Evolutionary conservation across 53 echinoderm and acorn worm genomes (phyloP), one percentile per base, ranked within the genome.

Genomic region (Actinopyga echinites): DNA sequence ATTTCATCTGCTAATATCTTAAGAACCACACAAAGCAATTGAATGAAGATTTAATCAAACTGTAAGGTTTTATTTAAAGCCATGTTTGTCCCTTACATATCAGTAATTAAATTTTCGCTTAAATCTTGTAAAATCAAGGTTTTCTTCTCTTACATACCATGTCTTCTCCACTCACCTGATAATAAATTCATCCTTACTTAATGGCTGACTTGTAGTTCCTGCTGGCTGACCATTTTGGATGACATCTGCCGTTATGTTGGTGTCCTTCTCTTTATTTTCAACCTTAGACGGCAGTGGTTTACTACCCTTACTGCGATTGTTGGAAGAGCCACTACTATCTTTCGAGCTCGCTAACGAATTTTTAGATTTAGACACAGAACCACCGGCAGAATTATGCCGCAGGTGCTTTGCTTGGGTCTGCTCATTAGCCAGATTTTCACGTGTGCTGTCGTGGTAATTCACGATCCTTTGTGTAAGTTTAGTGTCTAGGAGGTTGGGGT

Each of bases 341-440:
- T 69, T 84, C 19, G 85, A 80, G 42, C 40, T 60, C n/a, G 81
- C 58, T 37, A 34, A 80, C 24, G 63, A 80, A 62, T 80, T 59
- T 44, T 80, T 80, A 29, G 62, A 62, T 22, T 35, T 21, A 6
- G 69, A 69, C 40, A 32, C 44, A 32, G 81, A 80, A 61, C 81
- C 81, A 24, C 90, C 90, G 12, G 85, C 85, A 23, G 89, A 68
- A 57, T 83, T 91, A 62, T 96, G 96, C 61, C 91, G 91, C 56
- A 92, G 84, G 62, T 95, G 92, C 79, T 93, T 93, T 10, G 88
- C 90, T 64, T 88, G 95, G 60, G 90, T 89, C 90, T 93, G 94
- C 75, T 99, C 99, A 58, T 99, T 99, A 56, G 89, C 95, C 40
- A 99, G 84, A 80, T 99, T 99, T 80, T 99, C 99, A 79, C 90